Conservation (phyloP, 2,113 vertebrate species). For the Corvus moneduloides region DNA sequence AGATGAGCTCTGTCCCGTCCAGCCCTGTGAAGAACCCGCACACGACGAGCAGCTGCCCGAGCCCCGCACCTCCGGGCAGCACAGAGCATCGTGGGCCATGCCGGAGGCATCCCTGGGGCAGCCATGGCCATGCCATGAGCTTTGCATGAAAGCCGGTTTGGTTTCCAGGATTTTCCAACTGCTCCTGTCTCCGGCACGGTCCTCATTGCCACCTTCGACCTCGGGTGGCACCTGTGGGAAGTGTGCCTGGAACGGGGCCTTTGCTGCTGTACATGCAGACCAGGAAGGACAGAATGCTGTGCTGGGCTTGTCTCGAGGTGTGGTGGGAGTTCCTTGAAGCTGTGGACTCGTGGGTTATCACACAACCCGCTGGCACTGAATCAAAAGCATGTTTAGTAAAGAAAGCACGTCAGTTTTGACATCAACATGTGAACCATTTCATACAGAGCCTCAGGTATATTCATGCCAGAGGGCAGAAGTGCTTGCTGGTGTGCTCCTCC, state of each 20-base stretch:
- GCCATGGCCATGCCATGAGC: rapidly evolving
- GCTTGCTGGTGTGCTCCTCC: neutral
- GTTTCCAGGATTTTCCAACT: neutral
- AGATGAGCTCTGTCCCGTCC: neutral
- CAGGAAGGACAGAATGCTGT: neutral
- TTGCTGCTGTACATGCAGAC: rapidly evolving
- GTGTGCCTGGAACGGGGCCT: neutral
- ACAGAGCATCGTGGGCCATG: rapidly evolving
- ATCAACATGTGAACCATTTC: rapidly evolving
- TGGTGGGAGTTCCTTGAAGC: neutral
- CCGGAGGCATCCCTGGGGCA: neutral
- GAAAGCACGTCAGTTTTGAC: rapidly evolving
- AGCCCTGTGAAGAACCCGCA: rapidly evolving
- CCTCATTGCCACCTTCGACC: neutral
- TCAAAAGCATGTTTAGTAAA: rapidly evolving
- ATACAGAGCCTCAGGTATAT: neutral
- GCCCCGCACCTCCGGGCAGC: neutral
- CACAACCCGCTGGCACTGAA: rapidly evolving
- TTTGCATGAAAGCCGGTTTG: rapidly evolving
- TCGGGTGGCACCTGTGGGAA: neutral
- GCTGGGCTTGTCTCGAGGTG: neutral
- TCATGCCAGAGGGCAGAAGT: neutral
- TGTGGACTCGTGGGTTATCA: neutral
- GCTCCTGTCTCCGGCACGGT: neutral
- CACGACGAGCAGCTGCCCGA: neutral